Evolutionary conservation across 1,140 invertebrate genomes (phyloP).

Genomic region (Trichoplusia ni): DNA sequence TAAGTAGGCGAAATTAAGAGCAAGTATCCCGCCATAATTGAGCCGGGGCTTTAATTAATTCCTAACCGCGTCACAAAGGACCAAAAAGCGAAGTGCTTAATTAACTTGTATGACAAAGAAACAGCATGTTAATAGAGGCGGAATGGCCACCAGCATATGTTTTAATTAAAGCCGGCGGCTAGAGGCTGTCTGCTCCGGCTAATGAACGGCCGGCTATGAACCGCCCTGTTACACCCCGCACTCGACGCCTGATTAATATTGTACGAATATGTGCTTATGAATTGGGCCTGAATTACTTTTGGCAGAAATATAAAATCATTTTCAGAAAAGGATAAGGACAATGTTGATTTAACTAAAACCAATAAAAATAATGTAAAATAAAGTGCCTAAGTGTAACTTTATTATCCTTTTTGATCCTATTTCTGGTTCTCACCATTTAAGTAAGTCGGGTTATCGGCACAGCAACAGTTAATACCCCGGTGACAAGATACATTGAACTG

Average conservation of each 20-base stretch:
- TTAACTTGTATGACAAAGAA: conserved; percentile 16
- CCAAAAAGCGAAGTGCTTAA: not conserved
- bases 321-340: too few relatives aligned
- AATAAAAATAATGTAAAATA: too few relatives aligned
- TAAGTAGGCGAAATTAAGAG: too few relatives aligned
- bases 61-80: too few relatives aligned
- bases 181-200: not conserved
- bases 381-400: too few relatives aligned
- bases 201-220: not conserved
- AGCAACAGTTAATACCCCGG: not conserved
- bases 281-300: not conserved
- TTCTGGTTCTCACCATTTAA: too few relatives aligned
- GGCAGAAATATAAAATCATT: too few relatives aligned
- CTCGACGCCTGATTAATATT: not conserved
- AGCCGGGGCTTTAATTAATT: too few relatives aligned
- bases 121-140: not conserved
- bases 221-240: not conserved
- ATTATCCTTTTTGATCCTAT: too few relatives aligned
- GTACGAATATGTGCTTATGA: not conserved
- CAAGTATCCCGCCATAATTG: too few relatives aligned
- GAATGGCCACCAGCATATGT: not conserved
- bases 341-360: too few relatives aligned
- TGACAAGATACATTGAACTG: not conserved
- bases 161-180: conserved; percentile 15
- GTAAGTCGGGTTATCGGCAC: too few relatives aligned